Evolutionary conservation across 2,113 vertebrate species (phyloP), one percentile per base, ranked within the genome.

Genomic region (Alexandromys fortis): DNA sequence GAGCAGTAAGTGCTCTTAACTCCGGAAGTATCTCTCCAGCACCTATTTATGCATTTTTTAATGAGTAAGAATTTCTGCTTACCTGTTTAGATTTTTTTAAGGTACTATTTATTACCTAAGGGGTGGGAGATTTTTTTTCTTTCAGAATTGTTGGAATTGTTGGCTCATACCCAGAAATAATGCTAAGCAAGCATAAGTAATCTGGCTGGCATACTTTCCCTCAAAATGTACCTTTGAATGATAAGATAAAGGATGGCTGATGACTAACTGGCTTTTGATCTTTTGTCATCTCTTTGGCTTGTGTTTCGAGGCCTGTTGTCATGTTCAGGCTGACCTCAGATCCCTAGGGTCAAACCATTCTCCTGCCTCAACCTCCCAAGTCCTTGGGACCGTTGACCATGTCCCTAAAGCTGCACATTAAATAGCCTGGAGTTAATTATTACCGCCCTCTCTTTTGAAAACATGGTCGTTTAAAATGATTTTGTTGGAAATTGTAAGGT

Each of bases 341-440:
- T n/a, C 38, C 72, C 9, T 33, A 11, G n/a, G 24, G n/a, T 42
- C 70, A 72, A 72, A 24, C 22, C 2, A 7, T 28, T 52, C 68
- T 85, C 55, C n/a, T 92, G 68, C 79, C 30, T 85, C 38, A 63
- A 33, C 21, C 19, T 26, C 52, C 26, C 28, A 16, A 61, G 38
- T 61, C 19, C 26, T 10, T 45, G 21, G 33, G 55, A 38, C 68
- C 21, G 67, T 92, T 90, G 63, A 12, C 61, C 61, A 21, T 52
- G 5, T 42, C 67, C 72, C 42, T 83, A 38, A 28, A 94, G 45
- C 9, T 94, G 70, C 83, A 9, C 35, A 42, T 45, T 96, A 30
- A 55, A 38, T 91, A 88, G 42, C 55, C 42, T 94, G 61, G 55
- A 68, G 42, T 89, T 90, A 95, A 81, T 86, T 33, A 67, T 89